A percentile compares a stretch with the other conserved stretches of the same genome.
Conservation (phyloP, 2,113 vertebrate species). For the Talpa occidentalis region DNA sequence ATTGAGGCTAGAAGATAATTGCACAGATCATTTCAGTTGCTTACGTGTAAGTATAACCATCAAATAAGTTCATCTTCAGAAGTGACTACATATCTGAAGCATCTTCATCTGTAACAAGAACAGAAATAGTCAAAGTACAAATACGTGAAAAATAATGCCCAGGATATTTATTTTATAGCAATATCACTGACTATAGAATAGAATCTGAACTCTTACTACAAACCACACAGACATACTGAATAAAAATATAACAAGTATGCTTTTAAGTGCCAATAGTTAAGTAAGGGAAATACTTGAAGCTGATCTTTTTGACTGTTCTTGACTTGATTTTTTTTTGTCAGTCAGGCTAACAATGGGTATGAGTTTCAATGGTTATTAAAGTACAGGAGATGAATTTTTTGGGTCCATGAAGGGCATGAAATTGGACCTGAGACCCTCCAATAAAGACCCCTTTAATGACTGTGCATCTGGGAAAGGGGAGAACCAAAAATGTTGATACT, state of each 20-base stretch:
- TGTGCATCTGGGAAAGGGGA: background rate
- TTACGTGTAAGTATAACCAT: background rate
- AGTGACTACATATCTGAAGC: background rate
- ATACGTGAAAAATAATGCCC: background rate
- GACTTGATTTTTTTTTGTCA: background rate
- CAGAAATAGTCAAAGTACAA: conserved; percentile 1
- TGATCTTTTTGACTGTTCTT: background rate
- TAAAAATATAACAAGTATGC: background rate
- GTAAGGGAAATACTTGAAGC: background rate
- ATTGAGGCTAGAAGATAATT: background rate
- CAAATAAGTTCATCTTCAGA: background rate
- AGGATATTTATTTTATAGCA: background rate
- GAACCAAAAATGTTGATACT: background rate
- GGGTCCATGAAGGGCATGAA: background rate
- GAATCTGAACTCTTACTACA: background rate
- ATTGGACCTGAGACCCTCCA: background rate
- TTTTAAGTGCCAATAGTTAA: background rate
- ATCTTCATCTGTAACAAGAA: background rate
- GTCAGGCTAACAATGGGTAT: background rate
- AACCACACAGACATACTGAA: background rate
- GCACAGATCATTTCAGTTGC: background rate
- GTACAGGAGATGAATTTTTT: background rate
- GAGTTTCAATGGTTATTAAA: background rate
- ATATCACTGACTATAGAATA: background rate
- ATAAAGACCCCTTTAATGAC: background rate